Evolutionary conservation across 2,888 invertebrate species (phyloP).

Genomic region (Copidosoma aretas): DNA sequence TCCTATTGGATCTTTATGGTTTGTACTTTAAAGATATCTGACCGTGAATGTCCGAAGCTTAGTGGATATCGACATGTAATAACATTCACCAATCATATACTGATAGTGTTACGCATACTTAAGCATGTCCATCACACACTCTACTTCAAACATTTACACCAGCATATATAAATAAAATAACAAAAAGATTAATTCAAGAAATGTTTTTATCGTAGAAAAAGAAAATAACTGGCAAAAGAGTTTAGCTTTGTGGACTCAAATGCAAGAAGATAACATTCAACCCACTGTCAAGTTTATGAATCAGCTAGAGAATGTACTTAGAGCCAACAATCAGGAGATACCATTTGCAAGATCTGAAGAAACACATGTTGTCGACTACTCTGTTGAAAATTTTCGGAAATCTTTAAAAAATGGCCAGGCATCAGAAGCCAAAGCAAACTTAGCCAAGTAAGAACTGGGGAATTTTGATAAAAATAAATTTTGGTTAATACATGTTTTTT

Average conservation of each 20-base stretch:
- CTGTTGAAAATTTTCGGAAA: background rate
- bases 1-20: constrained; percentile 58
- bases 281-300: constrained; percentile 74
- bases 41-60: no score
- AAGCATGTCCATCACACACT: no score
- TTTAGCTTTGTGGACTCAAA: constrained; percentile 78
- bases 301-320: constrained; percentile 72
- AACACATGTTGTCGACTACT: background rate
- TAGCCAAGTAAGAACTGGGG: constrained; percentile 13
- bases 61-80: no score
- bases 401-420: background rate
- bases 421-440: constrained; percentile 1
- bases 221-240: constrained; percentile 74
- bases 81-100: no score
- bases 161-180: background rate
- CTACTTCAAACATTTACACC: background rate
- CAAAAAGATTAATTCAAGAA: background rate
- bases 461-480: background rate
- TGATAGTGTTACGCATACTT: no score
- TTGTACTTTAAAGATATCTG: constrained; percentile 44
- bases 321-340: constrained; percentile 69
- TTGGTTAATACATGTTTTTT: background rate
- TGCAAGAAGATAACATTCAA: constrained; percentile 82
- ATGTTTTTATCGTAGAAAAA: constrained; percentile 9
- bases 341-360: constrained; percentile 69